Evolutionary conservation across 2,113 vertebrate species (phyloP).

Genomic region (Erinaceus europaeus): DNA sequence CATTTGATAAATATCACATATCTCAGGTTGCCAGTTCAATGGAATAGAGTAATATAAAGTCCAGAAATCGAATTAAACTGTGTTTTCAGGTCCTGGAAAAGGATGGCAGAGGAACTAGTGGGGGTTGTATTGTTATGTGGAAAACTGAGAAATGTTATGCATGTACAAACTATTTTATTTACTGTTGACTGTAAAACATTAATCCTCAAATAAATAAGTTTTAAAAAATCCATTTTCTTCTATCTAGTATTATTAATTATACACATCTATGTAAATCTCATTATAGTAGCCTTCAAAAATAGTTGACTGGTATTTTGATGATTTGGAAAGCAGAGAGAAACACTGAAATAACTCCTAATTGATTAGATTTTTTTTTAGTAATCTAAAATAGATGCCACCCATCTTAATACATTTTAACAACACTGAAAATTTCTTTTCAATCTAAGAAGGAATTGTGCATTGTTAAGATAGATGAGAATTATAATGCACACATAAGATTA

Average conservation of each 20-base stretch:
- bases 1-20: not conserved
- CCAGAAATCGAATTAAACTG: too few species aligned
- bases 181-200: too few species aligned
- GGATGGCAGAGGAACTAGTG: too few species aligned
- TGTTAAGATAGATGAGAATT: not conserved
- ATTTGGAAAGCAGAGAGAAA: not conserved
- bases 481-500: not conserved
- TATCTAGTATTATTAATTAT: not conserved
- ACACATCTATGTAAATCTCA: not conserved
- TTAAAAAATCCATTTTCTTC: too few species aligned
- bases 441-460: not conserved
- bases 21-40: not conserved
- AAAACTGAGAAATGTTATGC: too few species aligned
- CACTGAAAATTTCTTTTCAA: not conserved
- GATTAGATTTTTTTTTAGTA: not conserved
- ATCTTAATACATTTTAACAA: not conserved
- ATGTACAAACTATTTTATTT: too few species aligned
- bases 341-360: not conserved
- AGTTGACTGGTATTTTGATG: too few species aligned
- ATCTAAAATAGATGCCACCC: not conserved
- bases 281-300: not conserved
- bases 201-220: too few species aligned
- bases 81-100: too few species aligned
- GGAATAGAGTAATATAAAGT: too few species aligned
- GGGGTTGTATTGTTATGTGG: too few species aligned